Evolutionary conservation across 2,113 vertebrate genomes (phyloP), one percentile per base, ranked within the genome.

Genomic region (Myiopsitta monachus): DNA sequence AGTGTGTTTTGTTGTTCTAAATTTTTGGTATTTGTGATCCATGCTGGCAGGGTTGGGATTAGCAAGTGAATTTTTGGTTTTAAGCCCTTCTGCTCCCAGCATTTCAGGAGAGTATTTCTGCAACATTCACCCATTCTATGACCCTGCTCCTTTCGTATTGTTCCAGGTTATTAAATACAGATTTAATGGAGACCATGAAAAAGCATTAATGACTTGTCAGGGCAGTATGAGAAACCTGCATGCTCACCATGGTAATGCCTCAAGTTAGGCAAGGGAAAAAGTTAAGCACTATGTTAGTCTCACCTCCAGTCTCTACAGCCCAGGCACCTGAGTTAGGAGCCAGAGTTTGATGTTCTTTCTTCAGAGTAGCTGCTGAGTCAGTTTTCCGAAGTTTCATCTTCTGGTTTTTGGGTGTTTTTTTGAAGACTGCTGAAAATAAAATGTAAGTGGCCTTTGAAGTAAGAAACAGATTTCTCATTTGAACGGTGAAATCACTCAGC

Each of bases 131-230:
- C 17, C 24, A 18, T 83, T 82, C 51, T 81, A 3, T 75, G 46
- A 66, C 17, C 41, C 24, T 74, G 30, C 49, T 72, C 7, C 38
- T 79, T 63, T 61, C 11, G 38, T 83, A 2, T 47, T 9, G 8
- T 78, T 95, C 51, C 19, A 43, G 44, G 41, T 81, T 81, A 64
- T 76, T 94, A 68, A 82, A 83, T 63, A 72, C 51, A 88, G 57
- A 59, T 80, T 54, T 57, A 88, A 54, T 52, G 54, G 39, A 69
- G 15, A 73, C 55, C 7, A 28, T 39, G 21, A 87, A 67, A 84
- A 88, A 81, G 24, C 73, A 43, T 69, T 74, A 81, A 22, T 0
- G 0, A 30, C 54, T 80, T 93, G 43, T 73, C 59, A 87, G 28
- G 39, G 59, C 59, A 66, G 5, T 38, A 33, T 83, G 44, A 83